Evolutionary conservation across 2,888 invertebrate genomes (phyloP).

Genomic region (Diarsia dahlii): DNA sequence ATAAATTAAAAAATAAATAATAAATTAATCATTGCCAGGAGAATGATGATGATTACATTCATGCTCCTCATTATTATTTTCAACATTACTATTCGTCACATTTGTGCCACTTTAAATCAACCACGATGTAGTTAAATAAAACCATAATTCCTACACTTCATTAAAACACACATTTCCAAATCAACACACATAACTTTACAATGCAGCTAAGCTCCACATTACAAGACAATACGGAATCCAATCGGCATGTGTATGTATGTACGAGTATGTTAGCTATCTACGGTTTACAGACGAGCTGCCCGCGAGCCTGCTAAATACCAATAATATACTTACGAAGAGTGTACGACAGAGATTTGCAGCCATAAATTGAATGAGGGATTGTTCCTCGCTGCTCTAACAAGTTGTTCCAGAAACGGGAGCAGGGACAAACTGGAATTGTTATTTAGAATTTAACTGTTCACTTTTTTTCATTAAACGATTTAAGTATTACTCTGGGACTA

Average conservation of each 20-base stretch:
- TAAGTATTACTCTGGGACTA: background rate
- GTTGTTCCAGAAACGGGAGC: background rate
- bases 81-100: background rate
- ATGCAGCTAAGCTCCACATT: constrained; percentile 21
- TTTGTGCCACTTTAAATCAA: background rate
- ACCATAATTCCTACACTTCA: background rate
- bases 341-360: constrained; percentile 82
- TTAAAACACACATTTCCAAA: constrained; percentile 5
- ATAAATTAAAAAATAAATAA: too few relatives aligned
- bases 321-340: constrained; percentile 85
- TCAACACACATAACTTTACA: constrained; percentile 13
- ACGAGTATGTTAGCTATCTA: constrained; percentile 79
- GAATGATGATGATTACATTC: too few relatives aligned
- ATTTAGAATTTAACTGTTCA: background rate
- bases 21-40: too few relatives aligned
- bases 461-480: background rate
- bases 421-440: background rate
- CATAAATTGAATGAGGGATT: constrained; percentile 80
- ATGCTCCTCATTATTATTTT: background rate
- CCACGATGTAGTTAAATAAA: background rate
- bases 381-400: background rate
- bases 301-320: constrained; percentile 85
- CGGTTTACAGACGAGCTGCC: constrained; percentile 80
- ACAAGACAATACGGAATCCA: constrained; percentile 74
- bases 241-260: constrained; percentile 74